Base-by-base conservation (phyloP, 2,797 vertebrate species). In the Cirrhinus mrigala region DNA sequence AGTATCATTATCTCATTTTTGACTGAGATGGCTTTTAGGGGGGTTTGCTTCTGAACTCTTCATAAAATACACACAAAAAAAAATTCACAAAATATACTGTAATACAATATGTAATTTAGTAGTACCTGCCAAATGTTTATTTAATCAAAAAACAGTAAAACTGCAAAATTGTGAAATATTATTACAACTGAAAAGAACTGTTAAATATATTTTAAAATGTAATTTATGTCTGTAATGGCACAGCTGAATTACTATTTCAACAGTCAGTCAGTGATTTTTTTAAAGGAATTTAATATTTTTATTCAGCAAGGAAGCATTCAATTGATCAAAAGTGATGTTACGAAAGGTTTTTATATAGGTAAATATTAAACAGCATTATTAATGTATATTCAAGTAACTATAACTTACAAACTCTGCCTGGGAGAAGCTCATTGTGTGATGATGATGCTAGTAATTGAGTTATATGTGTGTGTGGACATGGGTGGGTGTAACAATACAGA, bases 401-500 rank as follows among this genome's bases (percentile, higher is more conserved):
- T 8, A 46, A 46, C 44, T 46, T 46, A 46, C 44, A 44, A 46
- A 46, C 44, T 46, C 44, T 46, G 44, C 44, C 44, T 46, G 44
- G 44, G 9, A 9, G 9, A 46, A 46, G 44, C 8, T 46, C 9
- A 11, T 46, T 46, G 9, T 46, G 44, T 46, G 44, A 46, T 46
- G 56, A 2, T 20, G 56, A 58, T 58, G n/a, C 24, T n/a, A 60
- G 22, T 60, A 24, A 48, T 46, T 46, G 44, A 46, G 44, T 46
- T 46, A 46, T 46, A 56, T 73, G 54, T 62, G 71, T 68, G 71
- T 76, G 40, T 74, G 56, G 4, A 40, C 10, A 22, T 83, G 29
- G 27, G 40, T 77, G 62, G 46, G 60, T 68, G 76, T 46, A 73
- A 83, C 80, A 70, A 68, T 70, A 75, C 11, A 68, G 22, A 50